Evolutionary conservation across 2,797 vertebrate species (phyloP).

Genomic region (Anguilla marmorata): DNA sequence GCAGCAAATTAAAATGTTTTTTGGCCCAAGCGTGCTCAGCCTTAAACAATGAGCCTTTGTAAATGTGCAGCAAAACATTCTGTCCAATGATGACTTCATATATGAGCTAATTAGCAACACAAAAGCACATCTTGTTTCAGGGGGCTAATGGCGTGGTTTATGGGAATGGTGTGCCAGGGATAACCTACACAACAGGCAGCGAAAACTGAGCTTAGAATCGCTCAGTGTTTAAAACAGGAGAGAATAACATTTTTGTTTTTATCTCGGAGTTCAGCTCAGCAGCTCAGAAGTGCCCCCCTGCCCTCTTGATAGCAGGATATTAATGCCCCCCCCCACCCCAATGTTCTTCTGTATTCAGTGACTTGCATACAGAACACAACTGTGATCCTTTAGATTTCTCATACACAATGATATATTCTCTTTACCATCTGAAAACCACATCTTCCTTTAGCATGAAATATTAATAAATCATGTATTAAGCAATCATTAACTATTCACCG

Average conservation of each 20-base stretch:
- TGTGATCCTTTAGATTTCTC: not conserved
- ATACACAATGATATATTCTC: not conserved
- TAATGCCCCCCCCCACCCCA: no score
- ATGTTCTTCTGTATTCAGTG: no score
- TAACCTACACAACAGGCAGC: not conserved
- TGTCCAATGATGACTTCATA: slow-evolving; percentile 11
- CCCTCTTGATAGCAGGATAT: no score
- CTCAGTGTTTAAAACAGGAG: not conserved
- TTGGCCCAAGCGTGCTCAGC: not conserved
- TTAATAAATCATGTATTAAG: not conserved
- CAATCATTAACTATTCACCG: not conserved
- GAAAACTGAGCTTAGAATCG: not conserved
- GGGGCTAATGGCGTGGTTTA: not conserved
- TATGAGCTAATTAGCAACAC: slow-evolving; percentile 1
- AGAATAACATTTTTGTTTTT: not conserved
- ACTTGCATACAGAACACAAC: not conserved
- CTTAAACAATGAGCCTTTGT: not conserved
- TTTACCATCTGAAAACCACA: not conserved
- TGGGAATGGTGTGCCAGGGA: not conserved
- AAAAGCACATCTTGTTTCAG: not conserved
- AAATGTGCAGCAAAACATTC: not conserved
- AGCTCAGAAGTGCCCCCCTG: no score
- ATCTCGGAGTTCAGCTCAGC: no score
- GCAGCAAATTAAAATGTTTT: not conserved
- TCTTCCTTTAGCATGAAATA: not conserved